Conservation (phyloP, 2,113 vertebrate species). For the Chaenogobius annularis region DNA sequence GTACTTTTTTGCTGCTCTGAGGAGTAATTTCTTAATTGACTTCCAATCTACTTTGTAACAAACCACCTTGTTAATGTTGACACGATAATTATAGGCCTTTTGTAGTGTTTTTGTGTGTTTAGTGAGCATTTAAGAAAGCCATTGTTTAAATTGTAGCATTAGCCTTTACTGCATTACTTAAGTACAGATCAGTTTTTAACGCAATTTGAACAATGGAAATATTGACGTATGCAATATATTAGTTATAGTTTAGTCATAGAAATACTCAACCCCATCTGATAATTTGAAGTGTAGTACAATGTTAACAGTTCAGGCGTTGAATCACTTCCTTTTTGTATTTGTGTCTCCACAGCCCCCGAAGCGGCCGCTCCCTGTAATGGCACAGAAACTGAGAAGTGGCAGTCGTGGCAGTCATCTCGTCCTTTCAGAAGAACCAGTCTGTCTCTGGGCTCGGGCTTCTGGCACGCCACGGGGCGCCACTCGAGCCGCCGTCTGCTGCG, state of each 20-base stretch:
- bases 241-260: too few relatives aligned
- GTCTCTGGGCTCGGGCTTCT: conserved; percentile 92
- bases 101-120: neutral
- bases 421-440: conserved; percentile 90
- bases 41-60: neutral
- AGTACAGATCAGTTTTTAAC: too few relatives aligned
- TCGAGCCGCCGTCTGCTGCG: conserved; percentile 91
- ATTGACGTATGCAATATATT: too few relatives aligned
- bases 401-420: conserved; percentile 96
- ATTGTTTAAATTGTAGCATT: neutral
- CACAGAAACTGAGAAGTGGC: conserved; percentile 92
- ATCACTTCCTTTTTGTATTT: neutral
- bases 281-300: neutral
- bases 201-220: neutral
- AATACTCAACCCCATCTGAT: neutral
- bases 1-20: too few relatives aligned
- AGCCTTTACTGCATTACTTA: neutral
- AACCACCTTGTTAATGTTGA: too few relatives aligned
- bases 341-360: conserved; percentile 68
- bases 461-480: conserved; percentile 95
- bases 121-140: neutral
- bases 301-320: too few relatives aligned
- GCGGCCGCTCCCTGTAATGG: conserved; percentile 78
- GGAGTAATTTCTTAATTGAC: neutral
- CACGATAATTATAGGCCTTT: neutral